These are phyloP conservation scores for Amblyornis subalaris DNA, from an alignment of 2,113 vertebrate genomes.

Conservation along the genomic window DNA sequence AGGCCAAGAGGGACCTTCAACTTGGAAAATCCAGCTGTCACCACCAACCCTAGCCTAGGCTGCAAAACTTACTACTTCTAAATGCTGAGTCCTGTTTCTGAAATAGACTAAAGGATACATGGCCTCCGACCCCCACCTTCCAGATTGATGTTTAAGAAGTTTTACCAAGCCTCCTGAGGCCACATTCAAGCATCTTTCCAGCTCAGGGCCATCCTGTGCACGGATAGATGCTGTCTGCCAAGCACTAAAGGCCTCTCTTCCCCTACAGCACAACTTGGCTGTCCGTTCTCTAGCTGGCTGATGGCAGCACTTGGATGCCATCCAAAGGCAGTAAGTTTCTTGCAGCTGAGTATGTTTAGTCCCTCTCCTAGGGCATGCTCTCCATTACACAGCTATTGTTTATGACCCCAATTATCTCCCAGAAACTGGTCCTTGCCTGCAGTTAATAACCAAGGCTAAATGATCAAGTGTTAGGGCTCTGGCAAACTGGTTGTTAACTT, in stretches of 20 bases:
- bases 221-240: neutral
- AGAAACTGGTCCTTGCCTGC: slow-evolving; percentile 43
- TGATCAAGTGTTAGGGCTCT: slow-evolving; percentile 32
- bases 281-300: neutral
- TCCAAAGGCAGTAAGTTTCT: slow-evolving; percentile 43
- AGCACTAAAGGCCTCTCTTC: neutral
- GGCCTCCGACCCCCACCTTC: neutral
- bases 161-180: neutral
- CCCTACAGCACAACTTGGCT: neutral
- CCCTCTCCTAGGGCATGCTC: neutral
- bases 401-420: slow-evolving; percentile 38
- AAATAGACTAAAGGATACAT: neutral
- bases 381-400: slow-evolving; percentile 35
- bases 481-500: slow-evolving; percentile 44
- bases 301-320: slow-evolving; percentile 21
- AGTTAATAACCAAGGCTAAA: slow-evolving; percentile 64
- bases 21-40: neutral
- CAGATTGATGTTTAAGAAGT: neutral
- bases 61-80: neutral
- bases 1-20: neutral
- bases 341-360: slow-evolving; percentile 46
- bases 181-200: neutral
- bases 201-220: neutral
- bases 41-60: neutral
- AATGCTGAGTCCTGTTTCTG: neutral